Evolutionary conservation across 2,888 invertebrate genomes (phyloP), one percentile per base, ranked within the genome.

Genomic region (Orthonychiurus folsomi): DNA sequence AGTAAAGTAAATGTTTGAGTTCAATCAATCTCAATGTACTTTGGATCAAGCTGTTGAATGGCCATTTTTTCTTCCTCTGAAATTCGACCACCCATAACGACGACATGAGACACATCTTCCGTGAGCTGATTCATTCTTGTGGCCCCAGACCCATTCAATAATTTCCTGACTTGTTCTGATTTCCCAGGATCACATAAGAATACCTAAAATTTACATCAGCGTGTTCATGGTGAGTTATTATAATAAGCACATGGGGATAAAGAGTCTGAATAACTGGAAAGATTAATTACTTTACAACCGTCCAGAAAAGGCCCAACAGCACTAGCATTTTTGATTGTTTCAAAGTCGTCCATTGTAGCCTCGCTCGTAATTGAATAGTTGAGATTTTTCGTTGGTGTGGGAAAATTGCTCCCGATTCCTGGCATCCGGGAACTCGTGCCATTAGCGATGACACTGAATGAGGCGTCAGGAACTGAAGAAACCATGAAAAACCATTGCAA

Each of bases 271-370:
- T 63, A 76, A 79, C 63, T 80, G 58, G 53, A 50, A 25, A 56
- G 37, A 59, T 59, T 63, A 80, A 82, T 80, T 77, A 89, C 88
- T 77, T 86, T 88, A 75, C 91, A 93, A 57, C 93, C 93, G 79
- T 94, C 93, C 62, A 94, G 83, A 75, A 92, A 92, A 64, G 84
- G 80, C 37, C 90, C 92, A 66, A 86, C 86, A 48, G 15, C n/a
- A 48, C 12, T n/a, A 15, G 15, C 48, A 15, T 48, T 48, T 15
- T 15, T 48, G n/a, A 48, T n/a, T 12, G 48, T n/a, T 48, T 48
- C 48, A n/a, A 48, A 15, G 48, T 48, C 48, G 48, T 48, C n/a
- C n/a, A n/a, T n/a, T n/a, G n/a, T n/a, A n/a, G n/a, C n/a, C n/a
- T n/a, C n/a, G n/a, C n/a, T n/a, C n/a, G n/a, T n/a, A n/a, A n/a